phyloP scores from a whole-genome alignment of 35 echinoderm and acorn worm species.

The Apostichopus parvimensis region DNA sequence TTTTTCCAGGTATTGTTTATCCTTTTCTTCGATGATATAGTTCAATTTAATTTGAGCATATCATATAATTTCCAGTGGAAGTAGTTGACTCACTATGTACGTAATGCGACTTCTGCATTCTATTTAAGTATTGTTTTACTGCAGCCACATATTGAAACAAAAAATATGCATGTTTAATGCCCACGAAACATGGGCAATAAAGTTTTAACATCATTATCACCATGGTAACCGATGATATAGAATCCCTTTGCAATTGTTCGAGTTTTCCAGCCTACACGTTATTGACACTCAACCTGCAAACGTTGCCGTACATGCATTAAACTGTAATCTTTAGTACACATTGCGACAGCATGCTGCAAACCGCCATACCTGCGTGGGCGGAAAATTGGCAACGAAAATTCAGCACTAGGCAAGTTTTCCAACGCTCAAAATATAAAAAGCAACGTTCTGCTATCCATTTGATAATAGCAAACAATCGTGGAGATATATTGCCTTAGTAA shows the following conservation, averaged over 20 bases:
- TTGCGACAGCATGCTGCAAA: background rate
- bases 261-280: conserved; percentile 3
- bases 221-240: conserved; percentile 9
- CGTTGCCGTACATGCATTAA: background rate
- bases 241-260: conserved; percentile 16
- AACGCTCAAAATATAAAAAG: background rate
- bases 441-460: background rate
- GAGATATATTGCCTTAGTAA: conserved; percentile 13
- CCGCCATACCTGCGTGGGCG: background rate
- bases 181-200: conserved; percentile 8
- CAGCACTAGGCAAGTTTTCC: background rate
- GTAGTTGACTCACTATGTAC: too few relatives aligned
- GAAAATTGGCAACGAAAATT: background rate
- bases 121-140: too few relatives aligned
- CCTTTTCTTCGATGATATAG: too few relatives aligned
- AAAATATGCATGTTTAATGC: background rate
- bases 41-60: too few relatives aligned
- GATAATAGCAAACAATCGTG: background rate
- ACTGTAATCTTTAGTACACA: background rate
- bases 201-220: conserved; percentile 14
- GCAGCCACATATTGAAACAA: too few relatives aligned
- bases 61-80: too few relatives aligned
- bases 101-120: too few relatives aligned
- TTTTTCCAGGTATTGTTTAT: too few relatives aligned
- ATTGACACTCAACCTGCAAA: conserved; percentile 6